phyloP scores from a whole-genome alignment of 2,888 invertebrate species.

The Stegana nigrithorax region DNA sequence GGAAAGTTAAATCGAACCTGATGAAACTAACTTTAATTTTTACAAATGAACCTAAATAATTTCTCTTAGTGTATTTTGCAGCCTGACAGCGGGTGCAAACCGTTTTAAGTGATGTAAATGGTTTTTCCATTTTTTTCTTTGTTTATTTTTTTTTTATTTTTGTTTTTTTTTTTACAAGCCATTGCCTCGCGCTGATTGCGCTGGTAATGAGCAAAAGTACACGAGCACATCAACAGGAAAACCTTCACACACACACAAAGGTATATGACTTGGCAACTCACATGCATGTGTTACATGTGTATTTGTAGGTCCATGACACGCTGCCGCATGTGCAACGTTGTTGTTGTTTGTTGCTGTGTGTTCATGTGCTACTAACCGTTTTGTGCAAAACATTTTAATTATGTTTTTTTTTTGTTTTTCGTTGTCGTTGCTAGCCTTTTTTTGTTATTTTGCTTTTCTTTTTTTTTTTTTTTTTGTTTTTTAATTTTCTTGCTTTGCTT shows the following conservation, averaged over 20 bases:
- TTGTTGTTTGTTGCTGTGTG: neutral
- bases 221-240: neutral
- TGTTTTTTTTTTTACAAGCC: neutral
- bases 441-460: neutral
- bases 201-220: slow-evolving; percentile 3
- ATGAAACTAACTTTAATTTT: no score
- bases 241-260: neutral
- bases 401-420: neutral
- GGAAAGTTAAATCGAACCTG: no score
- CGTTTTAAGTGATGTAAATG: neutral
- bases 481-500: neutral
- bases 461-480: neutral
- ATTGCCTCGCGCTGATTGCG: slow-evolving; percentile 4
- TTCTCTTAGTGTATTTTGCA: neutral
- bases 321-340: neutral
- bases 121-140: no score
- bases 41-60: no score
- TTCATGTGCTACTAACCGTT: neutral
- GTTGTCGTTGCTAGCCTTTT: neutral
- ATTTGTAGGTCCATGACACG: slow-evolving; percentile 6
- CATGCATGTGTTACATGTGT: slow-evolving; percentile 22
- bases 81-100: neutral
- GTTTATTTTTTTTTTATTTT: no score
- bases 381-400: slow-evolving; percentile 15
- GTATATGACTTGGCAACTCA: neutral